Percentiles rank a stretch among this genome's conserved stretches.
Evolutionary conservation across 1,140 invertebrate genomes (phyloP).

Genomic region (Himalopsyche phryganea): DNA sequence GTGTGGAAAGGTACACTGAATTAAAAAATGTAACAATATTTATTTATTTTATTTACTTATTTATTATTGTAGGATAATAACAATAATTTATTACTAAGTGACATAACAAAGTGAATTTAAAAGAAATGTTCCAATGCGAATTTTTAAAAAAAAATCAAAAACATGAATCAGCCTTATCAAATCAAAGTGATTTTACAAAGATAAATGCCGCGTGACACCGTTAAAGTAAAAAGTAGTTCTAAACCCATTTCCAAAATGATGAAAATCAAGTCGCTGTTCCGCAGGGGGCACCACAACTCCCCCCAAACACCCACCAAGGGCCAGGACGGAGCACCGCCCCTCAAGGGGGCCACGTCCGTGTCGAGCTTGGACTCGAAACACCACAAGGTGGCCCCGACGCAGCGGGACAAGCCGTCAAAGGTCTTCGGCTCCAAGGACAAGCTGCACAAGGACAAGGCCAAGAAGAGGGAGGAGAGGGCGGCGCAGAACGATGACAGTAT

Average conservation of each 20-base stretch:
- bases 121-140: too few relatives aligned
- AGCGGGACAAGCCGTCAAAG: slow-evolving; percentile 47
- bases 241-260: slow-evolving; percentile 59
- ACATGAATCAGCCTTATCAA: too few relatives aligned
- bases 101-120: too few relatives aligned
- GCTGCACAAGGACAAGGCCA: slow-evolving; percentile 45
- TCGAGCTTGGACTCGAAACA: slow-evolving; percentile 54
- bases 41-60: too few relatives aligned
- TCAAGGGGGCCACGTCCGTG: slow-evolving; percentile 51
- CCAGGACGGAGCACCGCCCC: slow-evolving; percentile 36
- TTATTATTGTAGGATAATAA: too few relatives aligned
- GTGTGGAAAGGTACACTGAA: too few relatives aligned
- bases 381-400: slow-evolving; percentile 53
- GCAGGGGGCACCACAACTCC: slow-evolving; percentile 62
- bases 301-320: slow-evolving; percentile 46
- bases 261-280: slow-evolving; percentile 78
- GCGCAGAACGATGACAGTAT: slow-evolving; percentile 26
- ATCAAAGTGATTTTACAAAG: background rate
- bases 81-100: too few relatives aligned
- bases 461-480: slow-evolving; percentile 10
- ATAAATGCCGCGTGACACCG: background rate
- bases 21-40: too few relatives aligned
- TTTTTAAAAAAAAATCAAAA: too few relatives aligned
- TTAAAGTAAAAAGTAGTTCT: slow-evolving; percentile 10
- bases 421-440: slow-evolving; percentile 53